Evolutionary conservation across 2,888 invertebrate species (phyloP), one percentile per base, ranked within the genome.

Genomic region (Pyralis farinalis): DNA sequence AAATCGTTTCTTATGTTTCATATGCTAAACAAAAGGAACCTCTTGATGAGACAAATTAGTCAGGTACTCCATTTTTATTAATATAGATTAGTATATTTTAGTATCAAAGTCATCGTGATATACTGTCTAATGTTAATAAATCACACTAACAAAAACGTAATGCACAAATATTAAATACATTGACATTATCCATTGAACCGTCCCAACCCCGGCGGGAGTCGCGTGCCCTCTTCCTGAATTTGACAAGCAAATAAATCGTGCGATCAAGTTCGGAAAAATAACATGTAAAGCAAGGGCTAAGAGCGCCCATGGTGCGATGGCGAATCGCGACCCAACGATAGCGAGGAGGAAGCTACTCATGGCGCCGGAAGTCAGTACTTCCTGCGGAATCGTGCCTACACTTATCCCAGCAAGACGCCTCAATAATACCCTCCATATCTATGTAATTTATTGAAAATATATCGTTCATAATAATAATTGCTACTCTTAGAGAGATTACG

Each of bases 191-290:
- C 74, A 77, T 75, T 58, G 67, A 60, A 58, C 48, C 59, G 57
- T 53, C 57, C 51, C 54, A 50, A 53, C 62, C 62, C 55, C 50
- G 49, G 43, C 47, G 50, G 53, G 55, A 67, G 82, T 53, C 85
- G 76, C 86, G 86, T 83, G 86, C 61, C 83, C 65, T 72, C 65
- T 84, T 87, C 83, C 88, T 85, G 86, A 69, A 70, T 74, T 81
- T 85, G 87, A 87, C 86, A 87, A 78, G 68, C 73, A 79, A 83
- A 87, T 87, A 87, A 86, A 87, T 88, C 71, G 80, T 68, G 50
- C 72, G 74, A 80, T 84, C 79, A 81, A 80, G 78, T 68, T 69
- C 60, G 62, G 76, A 72, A 79, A 81, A 82, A 80, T 77, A 77
- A 72, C 60, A 61, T 62, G 55, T 57, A 55, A 54, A 4, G 3